A percentile compares a stretch with the other conserved stretches of the same genome.
These are phyloP conservation scores for Cheilosia scutellata DNA, from an alignment of 2,888 invertebrate species.

Conservation along the genomic window DNA sequence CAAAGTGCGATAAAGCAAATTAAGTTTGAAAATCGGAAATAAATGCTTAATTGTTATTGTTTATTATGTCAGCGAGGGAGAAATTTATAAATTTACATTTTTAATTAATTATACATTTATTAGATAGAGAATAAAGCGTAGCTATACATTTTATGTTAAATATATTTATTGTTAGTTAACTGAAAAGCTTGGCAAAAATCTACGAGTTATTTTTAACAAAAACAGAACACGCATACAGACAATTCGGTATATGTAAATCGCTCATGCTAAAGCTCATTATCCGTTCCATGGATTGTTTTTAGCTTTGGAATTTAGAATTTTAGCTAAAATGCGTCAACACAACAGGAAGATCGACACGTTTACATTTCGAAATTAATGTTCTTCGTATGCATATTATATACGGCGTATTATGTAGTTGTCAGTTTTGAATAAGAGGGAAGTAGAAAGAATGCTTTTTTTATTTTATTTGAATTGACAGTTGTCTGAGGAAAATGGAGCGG, in stretches of 20 bases:
- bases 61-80: slow-evolving; percentile 4
- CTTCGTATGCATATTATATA: not conserved
- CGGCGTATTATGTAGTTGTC: not conserved
- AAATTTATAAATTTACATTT: not conserved
- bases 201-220: slow-evolving; percentile 11
- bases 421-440: slow-evolving; percentile 1
- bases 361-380: slow-evolving; percentile 6
- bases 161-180: slow-evolving; percentile 19
- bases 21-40: not conserved
- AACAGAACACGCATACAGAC: not conserved
- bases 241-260: slow-evolving; percentile 1
- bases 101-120: not conserved
- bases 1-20: not conserved
- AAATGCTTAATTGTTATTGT: not conserved
- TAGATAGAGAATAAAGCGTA: not conserved
- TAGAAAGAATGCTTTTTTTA: not conserved
- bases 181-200: slow-evolving; percentile 13
- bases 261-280: not conserved
- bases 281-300: slow-evolving; percentile 21
- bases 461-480: not conserved
- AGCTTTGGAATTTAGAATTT: slow-evolving; percentile 10
- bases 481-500: not conserved
- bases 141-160: not conserved
- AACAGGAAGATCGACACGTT: not conserved
- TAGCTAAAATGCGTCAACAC: slow-evolving; percentile 15